Percentiles rank a stretch among this genome's conserved stretches.
These are phyloP conservation scores for Timandra comae DNA, from an alignment of 2,888 invertebrate genomes.

Conservation along the genomic window DNA sequence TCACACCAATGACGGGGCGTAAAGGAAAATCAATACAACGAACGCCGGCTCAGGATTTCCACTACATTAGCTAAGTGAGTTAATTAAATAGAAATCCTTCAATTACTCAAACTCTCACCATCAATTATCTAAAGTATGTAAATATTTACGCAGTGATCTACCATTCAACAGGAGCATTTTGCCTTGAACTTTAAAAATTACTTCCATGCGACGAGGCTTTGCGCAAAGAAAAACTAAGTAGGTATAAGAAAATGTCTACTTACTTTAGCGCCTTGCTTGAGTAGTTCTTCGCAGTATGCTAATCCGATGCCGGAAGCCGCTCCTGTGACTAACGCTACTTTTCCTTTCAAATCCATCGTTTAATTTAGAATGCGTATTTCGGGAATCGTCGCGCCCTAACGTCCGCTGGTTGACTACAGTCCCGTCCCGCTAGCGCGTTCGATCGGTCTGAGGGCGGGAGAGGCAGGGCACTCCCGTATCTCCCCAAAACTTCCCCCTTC, in stretches of 20 bases:
- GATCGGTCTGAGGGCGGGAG: conserved; percentile 46
- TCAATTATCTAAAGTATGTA: too few relatives aligned
- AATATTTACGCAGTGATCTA: conserved; percentile 16
- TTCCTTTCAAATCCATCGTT: conserved; percentile 83
- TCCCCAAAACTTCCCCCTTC: conserved; percentile 50
- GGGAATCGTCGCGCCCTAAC: conserved; percentile 48
- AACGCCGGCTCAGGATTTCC: conserved; percentile 21
- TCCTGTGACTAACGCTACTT: conserved; percentile 84
- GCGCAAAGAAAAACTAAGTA: conserved; percentile 22
- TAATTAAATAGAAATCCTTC: too few relatives aligned
- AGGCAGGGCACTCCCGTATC: conserved; percentile 40
- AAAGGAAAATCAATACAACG: conserved; percentile 63
- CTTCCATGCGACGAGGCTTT: too few relatives aligned
- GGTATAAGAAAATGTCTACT: conserved; percentile 23
- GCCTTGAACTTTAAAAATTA: conserved; percentile 56
- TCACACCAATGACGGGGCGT: conserved; percentile 40
- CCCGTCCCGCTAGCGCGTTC: conserved; percentile 45
- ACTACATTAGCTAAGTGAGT: too few relatives aligned
- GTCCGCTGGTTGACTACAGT: conserved; percentile 36
- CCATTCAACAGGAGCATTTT: conserved; percentile 48
- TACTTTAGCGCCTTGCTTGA: conserved; percentile 85
- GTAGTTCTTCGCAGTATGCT: conserved; percentile 82
- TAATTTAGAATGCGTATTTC: conserved; percentile 24
- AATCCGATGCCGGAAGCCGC: conserved; percentile 84
- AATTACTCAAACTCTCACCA: too few relatives aligned